These are phyloP conservation scores for Aphaenogaster floridana DNA, from an alignment of 1,140 invertebrate species.

Conservation along the genomic window DNA sequence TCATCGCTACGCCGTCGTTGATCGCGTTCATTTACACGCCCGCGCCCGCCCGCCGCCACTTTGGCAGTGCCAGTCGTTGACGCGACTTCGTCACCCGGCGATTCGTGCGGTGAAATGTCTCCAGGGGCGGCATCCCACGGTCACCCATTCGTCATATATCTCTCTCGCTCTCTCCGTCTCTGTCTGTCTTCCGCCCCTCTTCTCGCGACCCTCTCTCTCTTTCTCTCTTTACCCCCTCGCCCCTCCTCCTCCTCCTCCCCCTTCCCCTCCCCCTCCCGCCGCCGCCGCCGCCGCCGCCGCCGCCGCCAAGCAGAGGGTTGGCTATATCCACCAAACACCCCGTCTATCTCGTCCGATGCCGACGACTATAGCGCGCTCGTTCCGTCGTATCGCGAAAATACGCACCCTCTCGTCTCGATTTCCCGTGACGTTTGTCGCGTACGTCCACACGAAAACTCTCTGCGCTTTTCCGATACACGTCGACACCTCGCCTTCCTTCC, in stretches of 20 bases:
- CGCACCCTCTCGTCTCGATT: constrained; percentile 46
- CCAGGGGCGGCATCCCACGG: constrained; percentile 70
- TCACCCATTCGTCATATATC: constrained; percentile 64
- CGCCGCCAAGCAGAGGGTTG: constrained; percentile 5
- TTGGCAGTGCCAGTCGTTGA: constrained; percentile 61
- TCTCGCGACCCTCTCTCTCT: constrained; percentile 7
- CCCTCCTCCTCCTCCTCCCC: not conserved
- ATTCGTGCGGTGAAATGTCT: constrained; percentile 73
- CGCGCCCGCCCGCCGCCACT: constrained; percentile 32
- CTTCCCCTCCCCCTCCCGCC: not conserved
- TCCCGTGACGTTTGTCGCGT: constrained; percentile 30
- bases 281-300: not conserved
- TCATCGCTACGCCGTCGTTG: constrained; percentile 42
- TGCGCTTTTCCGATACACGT: constrained; percentile 2
- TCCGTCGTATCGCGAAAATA: constrained; percentile 17
- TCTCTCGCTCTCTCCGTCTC: constrained; percentile 4
- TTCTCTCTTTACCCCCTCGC: not conserved
- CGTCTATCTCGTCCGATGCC: constrained; percentile 52
- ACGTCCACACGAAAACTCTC: constrained; percentile 44
- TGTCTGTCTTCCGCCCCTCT: not conserved
- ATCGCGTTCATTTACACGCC: constrained; percentile 59
- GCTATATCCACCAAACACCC: constrained; percentile 43
- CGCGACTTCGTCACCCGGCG: constrained; percentile 64
- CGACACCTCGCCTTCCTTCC: not conserved
- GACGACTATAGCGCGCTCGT: constrained; percentile 51